phyloP scores from a whole-genome alignment of 2,113 vertebrate genomes.

The Notarius quadriscutis region DNA sequence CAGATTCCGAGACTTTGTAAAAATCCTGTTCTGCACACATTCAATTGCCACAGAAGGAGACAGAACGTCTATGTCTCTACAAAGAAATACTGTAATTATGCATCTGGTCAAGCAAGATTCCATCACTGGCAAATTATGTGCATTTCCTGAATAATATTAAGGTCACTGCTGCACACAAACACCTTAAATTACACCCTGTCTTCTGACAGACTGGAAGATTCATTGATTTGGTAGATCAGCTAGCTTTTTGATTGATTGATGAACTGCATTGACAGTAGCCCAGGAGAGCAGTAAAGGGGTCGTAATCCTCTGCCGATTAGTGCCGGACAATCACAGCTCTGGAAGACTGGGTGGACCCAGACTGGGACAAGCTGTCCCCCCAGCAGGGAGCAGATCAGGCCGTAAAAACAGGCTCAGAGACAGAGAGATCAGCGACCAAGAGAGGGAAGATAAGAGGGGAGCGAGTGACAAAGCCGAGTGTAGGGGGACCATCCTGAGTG shows the following conservation, averaged over 20 bases:
- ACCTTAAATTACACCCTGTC: slow-evolving; percentile 13
- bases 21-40: neutral
- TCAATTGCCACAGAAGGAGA: slow-evolving; percentile 13
- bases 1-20: neutral
- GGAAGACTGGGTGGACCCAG: slow-evolving; percentile 57
- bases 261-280: slow-evolving; percentile 29
- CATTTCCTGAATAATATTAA: slow-evolving; percentile 21
- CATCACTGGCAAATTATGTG: neutral
- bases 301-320: slow-evolving; percentile 61
- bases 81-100: slow-evolving; percentile 47
- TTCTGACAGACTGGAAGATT: slow-evolving; percentile 11
- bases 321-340: slow-evolving; percentile 55
- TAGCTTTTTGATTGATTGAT: slow-evolving; percentile 37
- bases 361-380: slow-evolving; percentile 60
- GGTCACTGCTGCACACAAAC: slow-evolving; percentile 12
- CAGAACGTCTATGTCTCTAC: slow-evolving; percentile 14
- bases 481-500: slow-evolving; percentile 50
- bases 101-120: slow-evolving; percentile 47
- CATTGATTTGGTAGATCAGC: slow-evolving; percentile 24
- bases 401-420: slow-evolving; percentile 40
- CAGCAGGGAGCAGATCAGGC: slow-evolving; percentile 41
- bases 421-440: slow-evolving; percentile 27
- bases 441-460: slow-evolving; percentile 43
- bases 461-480: slow-evolving; percentile 39
- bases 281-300: slow-evolving; percentile 54